A percentile compares a stretch with the other conserved stretches of the same genome.
phyloP scores from a whole-genome alignment of 2,888 invertebrate genomes.

The Ceramica pisi region DNA sequence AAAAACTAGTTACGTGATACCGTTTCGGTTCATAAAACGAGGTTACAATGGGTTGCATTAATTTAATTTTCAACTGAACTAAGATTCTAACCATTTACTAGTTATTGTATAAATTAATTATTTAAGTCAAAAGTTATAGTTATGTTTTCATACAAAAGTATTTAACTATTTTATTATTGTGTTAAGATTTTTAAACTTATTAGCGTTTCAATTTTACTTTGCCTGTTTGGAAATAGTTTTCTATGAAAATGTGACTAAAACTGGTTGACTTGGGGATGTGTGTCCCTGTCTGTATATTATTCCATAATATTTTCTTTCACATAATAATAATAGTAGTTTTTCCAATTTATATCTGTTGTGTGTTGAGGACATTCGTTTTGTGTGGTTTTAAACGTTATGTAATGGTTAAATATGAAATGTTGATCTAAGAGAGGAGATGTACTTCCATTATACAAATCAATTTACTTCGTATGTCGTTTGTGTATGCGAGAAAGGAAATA shows the following conservation, averaged over 20 bases:
- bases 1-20: conserved; percentile 60
- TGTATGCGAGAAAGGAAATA: conserved; percentile 11
- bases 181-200: conserved; percentile 58
- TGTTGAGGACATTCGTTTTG: conserved; percentile 57
- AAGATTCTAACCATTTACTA: conserved; percentile 67
- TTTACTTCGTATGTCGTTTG: background rate
- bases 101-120: conserved; percentile 66
- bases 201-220: conserved; percentile 55
- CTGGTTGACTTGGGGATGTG: conserved; percentile 38
- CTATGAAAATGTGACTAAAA: conserved; percentile 61
- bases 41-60: conserved; percentile 65
- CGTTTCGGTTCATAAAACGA: conserved; percentile 57
- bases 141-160: conserved; percentile 62
- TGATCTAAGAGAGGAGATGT: conserved; percentile 16
- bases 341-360: conserved; percentile 62
- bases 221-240: conserved; percentile 52
- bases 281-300: conserved; percentile 68
- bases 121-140: conserved; percentile 54
- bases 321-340: conserved; percentile 72
- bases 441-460: conserved; percentile 7
- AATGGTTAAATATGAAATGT: conserved; percentile 39
- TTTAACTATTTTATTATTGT: conserved; percentile 51
- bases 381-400: conserved; percentile 39
- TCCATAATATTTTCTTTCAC: conserved; percentile 72
- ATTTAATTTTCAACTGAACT: conserved; percentile 63